Conservation (phyloP, 2,888 invertebrate genomes). For the Oscheius sp. region DNA sequence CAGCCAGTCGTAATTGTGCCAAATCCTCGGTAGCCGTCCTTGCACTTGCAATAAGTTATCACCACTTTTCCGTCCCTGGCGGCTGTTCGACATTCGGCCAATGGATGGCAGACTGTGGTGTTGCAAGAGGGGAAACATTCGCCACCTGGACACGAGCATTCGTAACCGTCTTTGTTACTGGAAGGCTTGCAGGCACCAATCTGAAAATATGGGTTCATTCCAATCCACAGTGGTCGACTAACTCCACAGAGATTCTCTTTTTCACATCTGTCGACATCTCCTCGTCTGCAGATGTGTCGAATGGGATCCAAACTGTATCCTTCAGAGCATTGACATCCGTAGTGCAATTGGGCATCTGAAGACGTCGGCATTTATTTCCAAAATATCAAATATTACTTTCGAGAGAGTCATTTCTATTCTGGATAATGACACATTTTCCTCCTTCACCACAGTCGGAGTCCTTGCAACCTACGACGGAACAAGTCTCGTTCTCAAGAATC, state of each 20-base stretch:
- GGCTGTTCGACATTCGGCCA: slow-evolving; percentile 15
- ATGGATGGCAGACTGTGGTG: not conserved
- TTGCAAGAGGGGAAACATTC: slow-evolving; percentile 1
- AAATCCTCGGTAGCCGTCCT: slow-evolving; percentile 19
- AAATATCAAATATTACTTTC: not conserved
- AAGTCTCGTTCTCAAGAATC: slow-evolving; percentile 10
- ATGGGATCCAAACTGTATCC: slow-evolving; percentile 7
- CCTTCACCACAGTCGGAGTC: slow-evolving; percentile 7
- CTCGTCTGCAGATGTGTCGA: not conserved
- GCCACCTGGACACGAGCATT: not conserved
- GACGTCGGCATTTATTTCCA: no score
- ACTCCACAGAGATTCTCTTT: slow-evolving; percentile 3
- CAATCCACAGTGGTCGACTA: no score
- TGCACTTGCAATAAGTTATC: slow-evolving; percentile 17
- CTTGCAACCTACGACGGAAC: slow-evolving; percentile 17
- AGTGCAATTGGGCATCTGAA: slow-evolving; percentile 6
- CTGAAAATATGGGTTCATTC: not conserved
- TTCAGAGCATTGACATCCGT: slow-evolving; percentile 11
- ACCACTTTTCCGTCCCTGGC: slow-evolving; percentile 2
- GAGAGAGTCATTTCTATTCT: slow-evolving; percentile 26
- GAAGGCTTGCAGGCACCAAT: slow-evolving; percentile 1
- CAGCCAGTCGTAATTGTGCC: slow-evolving; percentile 8
- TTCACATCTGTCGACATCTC: not conserved
- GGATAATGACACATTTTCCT: slow-evolving; percentile 16
- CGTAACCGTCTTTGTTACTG: not conserved